Base-by-base conservation (phyloP, 1,140 invertebrate genomes). In the Calycopis cecrops region DNA sequence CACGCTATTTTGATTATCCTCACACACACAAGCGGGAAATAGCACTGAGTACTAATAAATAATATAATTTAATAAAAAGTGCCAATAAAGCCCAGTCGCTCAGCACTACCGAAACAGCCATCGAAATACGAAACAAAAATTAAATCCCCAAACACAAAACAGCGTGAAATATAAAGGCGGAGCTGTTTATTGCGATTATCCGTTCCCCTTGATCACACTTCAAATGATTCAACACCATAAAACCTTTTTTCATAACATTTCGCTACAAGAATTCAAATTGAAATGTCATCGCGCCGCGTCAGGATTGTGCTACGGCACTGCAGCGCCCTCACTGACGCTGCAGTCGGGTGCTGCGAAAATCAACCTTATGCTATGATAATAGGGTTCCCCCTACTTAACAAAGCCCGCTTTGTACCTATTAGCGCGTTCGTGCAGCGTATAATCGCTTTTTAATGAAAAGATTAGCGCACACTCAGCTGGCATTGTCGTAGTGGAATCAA, bases 371-470 rank as follows among this genome's bases (percentile, higher is more conserved):
- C 9, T 2, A 0, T 52, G 0, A 47, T 2, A 48, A 61, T 69
- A 67, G 59, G 54, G 58, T 44, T 44, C 40, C 33, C 8, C 14
- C 10, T n/a, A 9, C 11, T 28, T 38, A 21, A 35, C 16, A 18
- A 44, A 12, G 21, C 55, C 17, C 49, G 57, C 68, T 79, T 81
- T 80, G 83, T 76, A 76, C 75, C 72, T 75, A 79, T 85, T 79
- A 81, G 79, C 78, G 79, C 79, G 71, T 53, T 69, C 76, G 74
- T 83, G 79, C 76, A 77, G 70, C 72, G 79, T 73, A 83, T 85
- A 85, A 85, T 85, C 82, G 82, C 69, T 81, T 83, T 85, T 83
- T 85, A 85, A 85, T 85, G 82, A 85, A 85, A 83, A 83, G 82
- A 85, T 85, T 85, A 85, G 78, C 70, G 73, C 75, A 62, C 70